phyloP scores from a whole-genome alignment of 2,888 invertebrate genomes.

The Aquatica leii region DNA sequence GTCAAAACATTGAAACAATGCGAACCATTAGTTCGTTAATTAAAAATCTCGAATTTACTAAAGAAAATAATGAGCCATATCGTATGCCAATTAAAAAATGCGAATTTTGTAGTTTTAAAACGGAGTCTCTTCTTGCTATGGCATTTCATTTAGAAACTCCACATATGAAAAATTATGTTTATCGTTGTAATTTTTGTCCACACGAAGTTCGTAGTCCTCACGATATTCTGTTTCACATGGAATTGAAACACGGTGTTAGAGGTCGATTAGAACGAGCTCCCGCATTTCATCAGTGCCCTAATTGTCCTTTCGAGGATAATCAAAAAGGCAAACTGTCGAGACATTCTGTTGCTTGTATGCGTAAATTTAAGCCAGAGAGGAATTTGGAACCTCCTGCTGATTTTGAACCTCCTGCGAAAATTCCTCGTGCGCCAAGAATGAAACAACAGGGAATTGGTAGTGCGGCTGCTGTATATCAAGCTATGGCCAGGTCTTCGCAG shows the following conservation, averaged over 20 bases:
- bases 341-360: conserved; percentile 86
- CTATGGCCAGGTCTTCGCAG: conserved; percentile 61
- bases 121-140: conserved; percentile 84
- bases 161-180: conserved; percentile 87
- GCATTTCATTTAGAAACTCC: conserved; percentile 90
- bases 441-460: conserved; percentile 53
- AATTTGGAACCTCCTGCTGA: conserved; percentile 88
- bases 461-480: conserved; percentile 61
- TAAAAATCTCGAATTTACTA: conserved; percentile 85
- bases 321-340: conserved; percentile 90
- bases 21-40: conserved; percentile 82
- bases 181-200: conserved; percentile 77
- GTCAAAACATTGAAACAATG: conserved; percentile 74
- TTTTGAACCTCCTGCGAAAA: conserved; percentile 94
- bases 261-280: conserved; percentile 86
- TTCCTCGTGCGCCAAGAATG: conserved; percentile 73
- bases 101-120: conserved; percentile 88
- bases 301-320: conserved; percentile 94
- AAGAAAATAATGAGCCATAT: conserved; percentile 85
- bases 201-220: conserved; percentile 85
- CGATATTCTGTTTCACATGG: conserved; percentile 91
- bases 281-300: conserved; percentile 89
- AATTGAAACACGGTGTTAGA: conserved; percentile 84
- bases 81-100: conserved; percentile 80
- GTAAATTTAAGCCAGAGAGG: conserved; percentile 87